Evolutionary conservation across 2,888 invertebrate genomes (phyloP).

Genomic region (Nymphalis polychloros): DNA sequence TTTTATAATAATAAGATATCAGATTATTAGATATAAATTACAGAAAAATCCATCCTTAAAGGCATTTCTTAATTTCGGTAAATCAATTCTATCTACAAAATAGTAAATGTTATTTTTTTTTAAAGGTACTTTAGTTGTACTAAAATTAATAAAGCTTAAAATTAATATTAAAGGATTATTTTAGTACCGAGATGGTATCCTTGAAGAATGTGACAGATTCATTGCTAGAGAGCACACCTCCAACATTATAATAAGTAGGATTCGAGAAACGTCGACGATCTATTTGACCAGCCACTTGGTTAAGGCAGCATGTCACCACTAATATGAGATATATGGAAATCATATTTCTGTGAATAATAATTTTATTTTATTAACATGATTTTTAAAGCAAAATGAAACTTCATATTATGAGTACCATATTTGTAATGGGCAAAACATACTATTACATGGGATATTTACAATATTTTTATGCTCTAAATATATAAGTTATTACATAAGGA

Average conservation of each 20-base stretch:
- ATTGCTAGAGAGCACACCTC: slow-evolving; percentile 94
- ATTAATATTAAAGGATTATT: not conserved
- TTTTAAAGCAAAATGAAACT: too few species aligned
- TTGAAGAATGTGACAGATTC: slow-evolving; percentile 91
- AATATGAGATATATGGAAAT: slow-evolving; percentile 51
- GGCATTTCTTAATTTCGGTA: too few species aligned
- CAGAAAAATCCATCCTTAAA: too few species aligned
- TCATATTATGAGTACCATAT: too few species aligned
- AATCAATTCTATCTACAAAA: too few species aligned
- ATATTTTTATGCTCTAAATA: too few species aligned
- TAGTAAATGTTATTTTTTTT: too few species aligned
- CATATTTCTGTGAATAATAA: slow-evolving; percentile 26
- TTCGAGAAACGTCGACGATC: slow-evolving; percentile 77
- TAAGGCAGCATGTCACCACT: slow-evolving; percentile 37
- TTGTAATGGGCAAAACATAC: too few species aligned
- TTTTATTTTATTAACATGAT: not conserved
- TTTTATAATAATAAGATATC: not conserved
- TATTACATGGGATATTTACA: too few species aligned
- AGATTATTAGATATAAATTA: too few species aligned
- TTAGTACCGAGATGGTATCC: slow-evolving; percentile 90
- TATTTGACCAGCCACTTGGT: slow-evolving; percentile 54
- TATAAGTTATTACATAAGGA: too few species aligned
- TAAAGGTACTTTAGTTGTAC: too few species aligned
- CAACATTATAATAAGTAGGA: slow-evolving; percentile 91
- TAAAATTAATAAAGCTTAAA: not conserved